Conservation (phyloP, 35 echinoderm and acorn worm genomes). For the Holothuria glaberrima region DNA sequence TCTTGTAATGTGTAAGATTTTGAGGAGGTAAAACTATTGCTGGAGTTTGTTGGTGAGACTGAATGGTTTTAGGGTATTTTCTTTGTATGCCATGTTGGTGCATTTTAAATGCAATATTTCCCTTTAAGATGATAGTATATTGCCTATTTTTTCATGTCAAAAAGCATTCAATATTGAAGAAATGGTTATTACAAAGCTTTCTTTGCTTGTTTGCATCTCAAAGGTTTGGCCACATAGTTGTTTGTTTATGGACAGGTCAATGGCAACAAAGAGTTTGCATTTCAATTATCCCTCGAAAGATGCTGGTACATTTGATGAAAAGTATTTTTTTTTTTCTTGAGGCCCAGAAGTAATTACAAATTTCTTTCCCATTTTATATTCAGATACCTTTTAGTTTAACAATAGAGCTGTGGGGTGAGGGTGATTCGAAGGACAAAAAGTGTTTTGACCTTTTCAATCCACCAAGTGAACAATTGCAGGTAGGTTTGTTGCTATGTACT, state of each 20-base stretch:
- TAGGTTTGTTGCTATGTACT: slow-evolving; percentile 36
- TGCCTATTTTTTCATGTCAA: background rate
- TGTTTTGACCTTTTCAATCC: slow-evolving; percentile 99
- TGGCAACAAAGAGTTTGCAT: too few species aligned
- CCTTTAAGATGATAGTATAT: too few species aligned
- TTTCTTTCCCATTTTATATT: slow-evolving; percentile 36
- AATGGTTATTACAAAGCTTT: background rate
- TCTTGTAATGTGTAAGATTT: too few species aligned
- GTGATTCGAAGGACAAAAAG: slow-evolving; percentile 73
- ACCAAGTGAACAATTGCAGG: slow-evolving; percentile 84
- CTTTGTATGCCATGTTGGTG: too few species aligned
- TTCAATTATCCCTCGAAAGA: background rate
- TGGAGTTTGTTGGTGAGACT: too few species aligned
- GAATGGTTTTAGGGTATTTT: too few species aligned
- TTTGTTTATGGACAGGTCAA: too few species aligned
- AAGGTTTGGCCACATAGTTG: background rate
- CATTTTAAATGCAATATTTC: too few species aligned
- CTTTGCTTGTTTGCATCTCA: too few species aligned
- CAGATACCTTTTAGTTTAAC: slow-evolving; percentile 95
- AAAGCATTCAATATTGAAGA: background rate
- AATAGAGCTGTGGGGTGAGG: slow-evolving; percentile 96
- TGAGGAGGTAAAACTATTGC: too few species aligned
- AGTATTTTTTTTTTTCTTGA: background rate
- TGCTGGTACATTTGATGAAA: background rate
- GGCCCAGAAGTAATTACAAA: background rate